Conservation (phyloP, 2,888 invertebrate genomes). For the Latrodectus hesperus region DNA sequence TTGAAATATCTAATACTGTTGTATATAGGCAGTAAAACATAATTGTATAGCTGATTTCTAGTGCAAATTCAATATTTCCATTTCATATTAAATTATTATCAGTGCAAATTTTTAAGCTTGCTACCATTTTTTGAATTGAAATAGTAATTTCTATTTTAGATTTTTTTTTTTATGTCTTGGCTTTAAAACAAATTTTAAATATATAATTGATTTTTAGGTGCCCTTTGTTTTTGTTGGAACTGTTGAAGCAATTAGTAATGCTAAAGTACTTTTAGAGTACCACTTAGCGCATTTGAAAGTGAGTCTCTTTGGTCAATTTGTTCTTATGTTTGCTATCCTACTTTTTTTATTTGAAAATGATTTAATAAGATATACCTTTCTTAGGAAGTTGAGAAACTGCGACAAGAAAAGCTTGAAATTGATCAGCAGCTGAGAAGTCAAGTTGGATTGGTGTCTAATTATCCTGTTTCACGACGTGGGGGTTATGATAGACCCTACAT, state of each 20-base stretch:
- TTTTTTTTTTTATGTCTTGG: too few relatives aligned
- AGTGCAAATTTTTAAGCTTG: neutral
- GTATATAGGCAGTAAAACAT: too few relatives aligned
- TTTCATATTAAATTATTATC: neutral
- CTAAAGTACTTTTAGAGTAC: slow-evolving; percentile 88
- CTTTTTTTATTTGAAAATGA: neutral
- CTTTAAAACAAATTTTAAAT: neutral
- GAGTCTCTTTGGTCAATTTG: neutral
- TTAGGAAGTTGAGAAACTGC: slow-evolving; percentile 95
- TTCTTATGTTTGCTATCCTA: too few relatives aligned
- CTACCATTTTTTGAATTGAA: neutral
- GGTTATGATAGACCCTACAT: slow-evolving; percentile 61
- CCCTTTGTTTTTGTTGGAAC: slow-evolving; percentile 99
- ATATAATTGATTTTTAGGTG: slow-evolving; percentile 75
- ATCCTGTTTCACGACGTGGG: slow-evolving; percentile 53
- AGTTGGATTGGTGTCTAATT: slow-evolving; percentile 53
- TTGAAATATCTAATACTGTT: too few relatives aligned
- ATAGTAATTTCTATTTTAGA: neutral
- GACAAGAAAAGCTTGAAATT: slow-evolving; percentile 95
- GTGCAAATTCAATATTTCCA: too few relatives aligned
- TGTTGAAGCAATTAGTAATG: slow-evolving; percentile 93
- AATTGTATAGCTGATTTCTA: too few relatives aligned
- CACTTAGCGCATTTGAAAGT: slow-evolving; percentile 79
- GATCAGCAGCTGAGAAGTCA: slow-evolving; percentile 88
- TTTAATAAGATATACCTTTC: slow-evolving; percentile 11